Base-by-base conservation (phyloP, 2,888 invertebrate species). In the Heliconius ethilla region DNA sequence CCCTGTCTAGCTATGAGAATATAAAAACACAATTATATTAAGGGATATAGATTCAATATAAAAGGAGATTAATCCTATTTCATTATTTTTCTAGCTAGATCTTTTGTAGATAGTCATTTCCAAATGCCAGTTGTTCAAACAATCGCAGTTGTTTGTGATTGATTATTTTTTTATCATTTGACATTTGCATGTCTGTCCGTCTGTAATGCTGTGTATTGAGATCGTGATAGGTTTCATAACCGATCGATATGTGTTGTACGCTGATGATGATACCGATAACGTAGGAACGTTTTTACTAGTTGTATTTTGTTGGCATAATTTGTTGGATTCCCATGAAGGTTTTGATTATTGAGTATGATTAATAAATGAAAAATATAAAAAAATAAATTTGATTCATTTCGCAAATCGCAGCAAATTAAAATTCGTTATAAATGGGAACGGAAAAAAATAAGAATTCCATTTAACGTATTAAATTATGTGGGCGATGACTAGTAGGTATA, bases 111-210 rank as follows among this genome's bases (percentile, higher is more conserved):
- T 70, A 70, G n/a, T 70, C 62, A 25, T 63, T 63, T 22, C 25
- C 74, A 74, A 45, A 74, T 74, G 63, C 55, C 55, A 66, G 37
- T 77, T 65, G 75, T 70, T 63, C 78, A 51, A 75, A 78, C 55
- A 70, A 33, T n/a, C 25, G 65, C 11, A 74, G 40, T 27, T 62
- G 6, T 75, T 45, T 70, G 69, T 78, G 78, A 75, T 78, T 66
- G 78, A 59, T 75, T 72, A 63, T 66, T 78, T 78, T 51, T 74
- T 78, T 65, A 66, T 70, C 75, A 75, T 75, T 65, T 78, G 78
- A 78, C 78, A 75, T 78, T 75, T 75, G 75, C 76, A 70, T 70
- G 70, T 76, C 69, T 27, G 45, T 62, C 62, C 62, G 62, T 70
- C 55, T 76, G 29, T 70, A 45, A 75, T 11, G 15, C 69, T 40